A percentile compares a stretch with the other conserved stretches of the same genome.
Evolutionary conservation across 2,888 invertebrate species (phyloP).

Genomic region (Sinotaia quadrata): DNA sequence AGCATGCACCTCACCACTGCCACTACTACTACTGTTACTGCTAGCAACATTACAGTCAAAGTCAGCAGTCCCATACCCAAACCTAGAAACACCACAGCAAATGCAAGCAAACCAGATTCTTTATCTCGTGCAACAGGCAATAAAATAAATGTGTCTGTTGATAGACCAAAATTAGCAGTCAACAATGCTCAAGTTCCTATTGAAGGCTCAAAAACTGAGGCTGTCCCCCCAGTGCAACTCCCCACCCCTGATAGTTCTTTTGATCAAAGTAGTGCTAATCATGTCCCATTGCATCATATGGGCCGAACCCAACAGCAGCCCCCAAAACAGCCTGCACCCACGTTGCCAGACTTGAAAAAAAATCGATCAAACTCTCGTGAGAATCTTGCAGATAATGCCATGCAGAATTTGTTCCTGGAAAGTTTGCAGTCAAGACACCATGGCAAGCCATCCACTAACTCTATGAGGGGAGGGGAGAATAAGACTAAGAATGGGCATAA

Average conservation of each 20-base stretch:
- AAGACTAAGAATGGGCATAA: slow-evolving; percentile 53
- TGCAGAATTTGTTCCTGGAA: slow-evolving; percentile 59
- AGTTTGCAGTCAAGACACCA: slow-evolving; percentile 41
- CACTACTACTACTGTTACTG: not conserved
- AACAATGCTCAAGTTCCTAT: too few species aligned
- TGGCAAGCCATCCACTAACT: slow-evolving; percentile 21
- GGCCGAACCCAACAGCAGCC: not conserved
- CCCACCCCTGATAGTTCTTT: not conserved
- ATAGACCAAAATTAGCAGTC: too few species aligned
- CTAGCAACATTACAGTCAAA: slow-evolving; percentile 7
- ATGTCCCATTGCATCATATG: too few species aligned
- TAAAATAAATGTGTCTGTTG: too few species aligned
- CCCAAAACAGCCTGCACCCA: slow-evolving; percentile 65
- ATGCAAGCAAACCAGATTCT: not conserved
- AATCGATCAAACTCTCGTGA: slow-evolving; percentile 77
- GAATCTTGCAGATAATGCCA: slow-evolving; percentile 31
- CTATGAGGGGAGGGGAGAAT: slow-evolving; percentile 27
- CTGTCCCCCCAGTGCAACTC: not conserved
- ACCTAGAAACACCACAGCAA: not conserved
- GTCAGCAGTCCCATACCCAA: slow-evolving; percentile 16
- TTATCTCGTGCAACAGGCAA: not conserved
- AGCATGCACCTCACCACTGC: not conserved
- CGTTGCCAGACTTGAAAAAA: slow-evolving; percentile 93
- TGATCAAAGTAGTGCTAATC: not conserved
- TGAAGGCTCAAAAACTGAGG: not conserved